phyloP scores from a whole-genome alignment of 2,888 invertebrate species.

The Rhagonycha fulva region DNA sequence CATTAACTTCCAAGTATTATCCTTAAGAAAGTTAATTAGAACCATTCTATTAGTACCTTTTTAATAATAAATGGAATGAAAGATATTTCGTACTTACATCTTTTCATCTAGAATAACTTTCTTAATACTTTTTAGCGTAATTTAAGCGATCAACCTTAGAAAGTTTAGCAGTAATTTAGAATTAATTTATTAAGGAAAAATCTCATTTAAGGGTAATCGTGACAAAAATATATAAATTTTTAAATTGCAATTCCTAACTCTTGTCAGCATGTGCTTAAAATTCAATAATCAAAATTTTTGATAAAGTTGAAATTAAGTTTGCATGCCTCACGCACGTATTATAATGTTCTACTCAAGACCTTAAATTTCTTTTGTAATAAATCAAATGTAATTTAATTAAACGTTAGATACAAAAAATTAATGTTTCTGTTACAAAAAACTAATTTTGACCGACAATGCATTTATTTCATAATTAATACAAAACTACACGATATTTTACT shows the following conservation, averaged over 20 bases:
- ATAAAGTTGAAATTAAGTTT: constrained; percentile 29
- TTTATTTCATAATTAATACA: not conserved
- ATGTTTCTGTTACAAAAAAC: not conserved
- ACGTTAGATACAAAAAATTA: not conserved
- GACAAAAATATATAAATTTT: constrained; percentile 16
- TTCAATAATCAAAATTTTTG: constrained; percentile 30
- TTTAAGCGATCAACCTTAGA: not conserved
- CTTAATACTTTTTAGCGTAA: not conserved
- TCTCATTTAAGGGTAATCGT: not conserved
- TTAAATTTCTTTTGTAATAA: not conserved
- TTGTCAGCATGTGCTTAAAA: constrained; percentile 31
- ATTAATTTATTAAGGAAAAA: not conserved
- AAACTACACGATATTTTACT: not conserved
- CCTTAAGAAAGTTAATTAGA: too few species aligned
- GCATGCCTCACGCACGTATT: constrained; percentile 27
- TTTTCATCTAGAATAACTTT: not conserved
- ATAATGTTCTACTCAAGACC: constrained; percentile 24
- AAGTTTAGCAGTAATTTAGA: not conserved
- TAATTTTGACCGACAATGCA: not conserved
- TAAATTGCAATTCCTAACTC: constrained; percentile 3
- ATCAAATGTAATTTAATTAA: not conserved
- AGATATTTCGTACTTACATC: too few species aligned
- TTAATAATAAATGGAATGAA: too few species aligned
- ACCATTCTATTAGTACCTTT: too few species aligned
- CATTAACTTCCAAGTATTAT: too few species aligned